phyloP scores from a whole-genome alignment of 2,888 invertebrate species.

The Dyspetes luteomarginatus region DNA sequence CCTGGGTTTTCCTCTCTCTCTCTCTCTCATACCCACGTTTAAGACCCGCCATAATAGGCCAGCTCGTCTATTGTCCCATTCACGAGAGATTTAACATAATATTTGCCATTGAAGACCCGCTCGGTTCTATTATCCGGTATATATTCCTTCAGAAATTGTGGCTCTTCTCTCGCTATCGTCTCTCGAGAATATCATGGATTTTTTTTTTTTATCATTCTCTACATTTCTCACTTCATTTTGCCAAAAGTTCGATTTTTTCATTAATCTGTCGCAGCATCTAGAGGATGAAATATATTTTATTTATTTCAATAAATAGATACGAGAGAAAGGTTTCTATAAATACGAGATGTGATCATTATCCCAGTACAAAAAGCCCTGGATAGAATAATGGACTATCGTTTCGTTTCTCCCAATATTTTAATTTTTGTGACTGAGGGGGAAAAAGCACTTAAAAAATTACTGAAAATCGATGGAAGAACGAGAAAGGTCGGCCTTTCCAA shows the following conservation, averaged over 20 bases:
- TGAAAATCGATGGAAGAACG: too few relatives aligned
- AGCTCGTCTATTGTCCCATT: slow-evolving; percentile 79
- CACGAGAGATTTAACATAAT: slow-evolving; percentile 82
- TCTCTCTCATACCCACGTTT: slow-evolving; percentile 75
- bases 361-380: too few relatives aligned
- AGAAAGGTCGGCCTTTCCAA: too few relatives aligned
- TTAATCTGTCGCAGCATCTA: neutral
- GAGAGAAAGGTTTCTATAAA: too few relatives aligned
- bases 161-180: neutral
- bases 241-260: neutral
- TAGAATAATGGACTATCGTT: too few relatives aligned
- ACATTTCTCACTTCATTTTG: neutral
- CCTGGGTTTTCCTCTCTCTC: slow-evolving; percentile 72
- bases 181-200: slow-evolving; percentile 9
- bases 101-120: slow-evolving; percentile 82
- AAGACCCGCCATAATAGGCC: slow-evolving; percentile 79
- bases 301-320: neutral
- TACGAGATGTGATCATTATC: too few relatives aligned
- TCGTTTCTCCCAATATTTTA: too few relatives aligned
- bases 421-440: too few relatives aligned
- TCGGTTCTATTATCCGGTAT: slow-evolving; percentile 65
- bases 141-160: slow-evolving; percentile 34
- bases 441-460: too few relatives aligned
- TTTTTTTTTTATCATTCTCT: slow-evolving; percentile 18
- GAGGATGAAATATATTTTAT: neutral